Evolutionary conservation across 2,888 invertebrate genomes (phyloP).

Genomic region (Cheilosia urbana): DNA sequence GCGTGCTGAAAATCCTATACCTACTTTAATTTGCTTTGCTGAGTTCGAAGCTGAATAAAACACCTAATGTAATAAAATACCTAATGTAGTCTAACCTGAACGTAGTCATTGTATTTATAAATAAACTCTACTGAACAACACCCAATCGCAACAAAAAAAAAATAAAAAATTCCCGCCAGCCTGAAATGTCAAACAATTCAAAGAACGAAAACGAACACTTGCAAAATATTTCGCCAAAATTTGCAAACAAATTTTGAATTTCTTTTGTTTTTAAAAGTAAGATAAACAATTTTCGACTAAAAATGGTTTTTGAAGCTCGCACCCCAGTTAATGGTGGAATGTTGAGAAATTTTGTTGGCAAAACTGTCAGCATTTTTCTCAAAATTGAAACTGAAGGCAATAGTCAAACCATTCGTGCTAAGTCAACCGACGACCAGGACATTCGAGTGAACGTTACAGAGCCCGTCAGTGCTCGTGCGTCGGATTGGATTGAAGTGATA

Average conservation of each 20-base stretch:
- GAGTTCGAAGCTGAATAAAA: no score
- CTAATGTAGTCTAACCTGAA: not conserved
- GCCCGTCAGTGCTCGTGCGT: conserved; percentile 77
- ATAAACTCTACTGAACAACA: not conserved
- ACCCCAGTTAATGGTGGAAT: conserved; percentile 80
- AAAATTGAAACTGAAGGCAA: conserved; percentile 79
- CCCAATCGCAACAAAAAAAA: not conserved
- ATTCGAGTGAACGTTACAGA: conserved; percentile 79
- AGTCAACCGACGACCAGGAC: conserved; percentile 79
- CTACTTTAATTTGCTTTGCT: no score
- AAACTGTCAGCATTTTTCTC: conserved; percentile 81
- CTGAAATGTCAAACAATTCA: conserved; percentile 27
- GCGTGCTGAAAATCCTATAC: no score
- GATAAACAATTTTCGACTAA: conserved; percentile 75
- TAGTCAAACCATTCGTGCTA: conserved; percentile 78
- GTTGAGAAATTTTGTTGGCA: conserved; percentile 80
- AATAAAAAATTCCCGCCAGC: conserved; percentile 27
- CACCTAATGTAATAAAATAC: no score
- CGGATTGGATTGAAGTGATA: conserved; percentile 82
- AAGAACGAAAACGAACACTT: not conserved
- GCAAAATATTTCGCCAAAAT: not conserved
- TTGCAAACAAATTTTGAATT: not conserved
- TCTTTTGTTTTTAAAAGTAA: conserved; percentile 77
- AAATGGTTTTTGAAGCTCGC: conserved; percentile 80
- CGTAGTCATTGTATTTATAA: not conserved